phyloP scores from a whole-genome alignment of 2,888 invertebrate species.

The Drosophila yooni region DNA sequence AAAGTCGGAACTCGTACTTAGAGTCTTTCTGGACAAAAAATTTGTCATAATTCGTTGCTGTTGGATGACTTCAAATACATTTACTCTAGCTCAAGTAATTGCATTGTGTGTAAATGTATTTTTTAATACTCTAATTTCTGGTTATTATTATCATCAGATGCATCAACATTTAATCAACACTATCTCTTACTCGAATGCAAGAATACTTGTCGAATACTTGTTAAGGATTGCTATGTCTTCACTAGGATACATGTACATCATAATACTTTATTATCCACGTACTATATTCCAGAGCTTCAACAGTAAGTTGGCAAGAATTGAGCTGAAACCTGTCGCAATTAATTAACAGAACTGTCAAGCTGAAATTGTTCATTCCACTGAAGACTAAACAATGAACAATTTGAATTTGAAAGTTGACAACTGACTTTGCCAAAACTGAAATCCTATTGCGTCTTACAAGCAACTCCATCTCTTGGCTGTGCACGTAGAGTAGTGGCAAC shows the following conservation, averaged over 20 bases:
- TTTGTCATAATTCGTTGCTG: background rate
- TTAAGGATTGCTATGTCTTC: background rate
- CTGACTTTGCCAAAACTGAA: constrained; percentile 2
- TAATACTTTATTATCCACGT: background rate
- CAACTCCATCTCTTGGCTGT: background rate
- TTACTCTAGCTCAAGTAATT: background rate
- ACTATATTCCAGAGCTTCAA: background rate
- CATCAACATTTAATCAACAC: background rate
- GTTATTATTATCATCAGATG: background rate
- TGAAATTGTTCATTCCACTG: background rate
- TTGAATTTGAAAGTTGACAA: constrained; percentile 9
- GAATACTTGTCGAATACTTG: background rate
- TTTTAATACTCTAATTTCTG: background rate
- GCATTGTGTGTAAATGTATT: background rate
- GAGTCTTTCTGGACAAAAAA: background rate
- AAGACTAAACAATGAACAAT: background rate
- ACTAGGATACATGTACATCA: no score
- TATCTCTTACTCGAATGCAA: background rate
- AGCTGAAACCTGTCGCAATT: background rate
- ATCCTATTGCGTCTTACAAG: constrained; percentile 1
- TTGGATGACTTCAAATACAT: background rate
- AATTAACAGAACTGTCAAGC: background rate
- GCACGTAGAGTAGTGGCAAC: background rate
- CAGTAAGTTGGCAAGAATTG: background rate
- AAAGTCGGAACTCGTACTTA: background rate